phyloP scores from a whole-genome alignment of 2,888 invertebrate species.

The Lamellibrachia columna region DNA sequence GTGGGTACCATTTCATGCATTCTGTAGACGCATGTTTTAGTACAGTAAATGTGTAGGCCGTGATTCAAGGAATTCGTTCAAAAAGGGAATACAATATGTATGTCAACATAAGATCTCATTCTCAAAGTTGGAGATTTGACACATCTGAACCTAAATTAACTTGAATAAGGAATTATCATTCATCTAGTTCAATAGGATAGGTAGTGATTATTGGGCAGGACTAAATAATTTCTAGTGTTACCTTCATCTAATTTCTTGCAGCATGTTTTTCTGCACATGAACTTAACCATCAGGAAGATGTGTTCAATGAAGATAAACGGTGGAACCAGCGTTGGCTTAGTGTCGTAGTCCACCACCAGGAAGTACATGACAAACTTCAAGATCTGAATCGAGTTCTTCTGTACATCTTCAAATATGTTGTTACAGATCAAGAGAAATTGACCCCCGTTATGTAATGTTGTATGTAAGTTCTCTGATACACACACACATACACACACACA shows the following conservation, averaged over 20 bases:
- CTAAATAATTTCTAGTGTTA: neutral
- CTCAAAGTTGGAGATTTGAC: no score
- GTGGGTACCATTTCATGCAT: no score
- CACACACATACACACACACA: neutral
- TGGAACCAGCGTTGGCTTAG: slow-evolving; percentile 62
- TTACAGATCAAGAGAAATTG: slow-evolving; percentile 47
- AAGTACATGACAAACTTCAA: slow-evolving; percentile 67
- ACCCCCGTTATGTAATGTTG: neutral
- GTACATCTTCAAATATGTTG: slow-evolving; percentile 65
- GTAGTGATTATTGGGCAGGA: no score
- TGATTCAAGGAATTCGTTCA: no score
- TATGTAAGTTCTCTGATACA: neutral
- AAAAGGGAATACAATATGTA: no score
- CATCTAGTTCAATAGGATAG: no score
- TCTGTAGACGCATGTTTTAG: no score
- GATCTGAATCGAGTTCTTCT: slow-evolving; percentile 65
- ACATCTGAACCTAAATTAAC: no score
- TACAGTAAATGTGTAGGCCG: no score
- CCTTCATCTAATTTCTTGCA: slow-evolving; percentile 28
- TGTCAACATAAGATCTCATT: no score
- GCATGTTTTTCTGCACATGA: slow-evolving; percentile 45
- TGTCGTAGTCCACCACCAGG: slow-evolving; percentile 64
- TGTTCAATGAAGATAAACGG: slow-evolving; percentile 64
- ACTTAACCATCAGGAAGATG: slow-evolving; percentile 44
- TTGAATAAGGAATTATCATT: no score